Percentiles rank a stretch among this genome's conserved stretches.
phyloP scores from a whole-genome alignment of 2,888 invertebrate species.

The Suillia variegata region DNA sequence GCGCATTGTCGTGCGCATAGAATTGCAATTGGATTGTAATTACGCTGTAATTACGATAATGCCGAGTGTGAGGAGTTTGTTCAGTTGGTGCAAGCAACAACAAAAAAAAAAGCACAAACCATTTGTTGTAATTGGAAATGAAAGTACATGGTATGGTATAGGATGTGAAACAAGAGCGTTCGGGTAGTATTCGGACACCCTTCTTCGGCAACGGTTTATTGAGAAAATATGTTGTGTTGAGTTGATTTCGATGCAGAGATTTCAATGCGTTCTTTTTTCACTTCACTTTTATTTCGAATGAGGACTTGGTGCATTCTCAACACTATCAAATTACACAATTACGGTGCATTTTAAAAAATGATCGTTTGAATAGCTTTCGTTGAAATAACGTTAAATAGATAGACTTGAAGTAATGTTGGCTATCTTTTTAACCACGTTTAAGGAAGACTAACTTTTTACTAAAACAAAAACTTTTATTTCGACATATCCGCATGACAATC shows the following conservation, averaged over 20 bases:
- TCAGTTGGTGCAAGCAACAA: slow-evolving; percentile 15
- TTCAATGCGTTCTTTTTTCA: neutral
- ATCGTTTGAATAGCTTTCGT: too few relatives aligned
- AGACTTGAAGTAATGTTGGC: too few relatives aligned
- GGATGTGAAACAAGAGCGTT: neutral
- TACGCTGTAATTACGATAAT: slow-evolving; percentile 43
- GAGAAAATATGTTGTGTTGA: neutral
- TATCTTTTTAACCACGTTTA: too few relatives aligned
- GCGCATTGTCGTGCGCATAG: slow-evolving; percentile 1
- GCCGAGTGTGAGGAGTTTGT: too few relatives aligned
- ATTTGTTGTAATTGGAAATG: slow-evolving; percentile 3
- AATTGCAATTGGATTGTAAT: slow-evolving; percentile 51
- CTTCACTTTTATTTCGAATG: neutral
- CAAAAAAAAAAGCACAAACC: slow-evolving; percentile 18
- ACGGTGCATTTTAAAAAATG: neutral
- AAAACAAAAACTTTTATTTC: too few relatives aligned
- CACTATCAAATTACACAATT: slow-evolving; percentile 28
- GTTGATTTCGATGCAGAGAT: slow-evolving; percentile 7
- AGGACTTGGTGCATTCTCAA: slow-evolving; percentile 29
- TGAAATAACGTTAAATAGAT: too few relatives aligned
- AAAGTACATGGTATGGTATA: neutral
- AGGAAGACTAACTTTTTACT: too few relatives aligned
- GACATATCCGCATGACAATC: too few relatives aligned
- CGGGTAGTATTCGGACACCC: neutral
- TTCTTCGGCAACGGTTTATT: neutral